Evolutionary conservation across 2,113 vertebrate species (phyloP).

Genomic region (Corythaeola cristata): DNA sequence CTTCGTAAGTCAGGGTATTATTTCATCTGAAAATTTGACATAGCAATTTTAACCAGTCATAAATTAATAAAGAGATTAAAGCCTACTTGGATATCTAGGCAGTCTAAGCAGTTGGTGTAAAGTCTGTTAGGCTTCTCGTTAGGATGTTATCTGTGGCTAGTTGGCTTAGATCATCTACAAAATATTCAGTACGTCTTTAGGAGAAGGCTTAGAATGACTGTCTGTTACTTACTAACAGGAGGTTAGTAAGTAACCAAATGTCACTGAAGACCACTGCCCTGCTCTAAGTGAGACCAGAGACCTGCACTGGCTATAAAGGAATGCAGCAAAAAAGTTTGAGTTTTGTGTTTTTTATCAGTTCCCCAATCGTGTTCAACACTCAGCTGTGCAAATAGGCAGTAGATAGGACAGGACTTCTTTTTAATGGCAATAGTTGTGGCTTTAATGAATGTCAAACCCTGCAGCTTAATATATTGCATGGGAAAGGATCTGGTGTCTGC

Average conservation of each 20-base stretch:
- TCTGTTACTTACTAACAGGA: not conserved
- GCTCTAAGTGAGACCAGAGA: not conserved
- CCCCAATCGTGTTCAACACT: accelerated
- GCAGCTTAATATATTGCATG: not conserved
- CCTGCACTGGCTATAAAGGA: not conserved
- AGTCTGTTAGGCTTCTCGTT: not conserved
- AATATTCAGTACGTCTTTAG: not conserved
- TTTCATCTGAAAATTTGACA: not conserved
- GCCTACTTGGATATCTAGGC: not conserved
- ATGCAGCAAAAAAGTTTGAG: not conserved
- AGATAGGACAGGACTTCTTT: not conserved
- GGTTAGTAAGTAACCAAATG: not conserved
- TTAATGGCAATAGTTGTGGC: not conserved
- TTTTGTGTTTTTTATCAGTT: not conserved
- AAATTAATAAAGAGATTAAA: not conserved
- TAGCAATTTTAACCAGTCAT: not conserved
- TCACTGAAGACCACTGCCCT: not conserved
- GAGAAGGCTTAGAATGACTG: not conserved
- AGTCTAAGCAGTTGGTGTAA: not conserved
- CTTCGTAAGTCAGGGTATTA: not conserved
- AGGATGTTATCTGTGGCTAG: not conserved
- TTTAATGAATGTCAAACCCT: not conserved
- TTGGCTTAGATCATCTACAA: not conserved
- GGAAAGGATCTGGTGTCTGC: not conserved
- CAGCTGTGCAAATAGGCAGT: not conserved